Percentiles rank a stretch among this genome's conserved stretches.
Conservation (phyloP, 1,140 invertebrate genomes). For the Eciton burchellii region DNA sequence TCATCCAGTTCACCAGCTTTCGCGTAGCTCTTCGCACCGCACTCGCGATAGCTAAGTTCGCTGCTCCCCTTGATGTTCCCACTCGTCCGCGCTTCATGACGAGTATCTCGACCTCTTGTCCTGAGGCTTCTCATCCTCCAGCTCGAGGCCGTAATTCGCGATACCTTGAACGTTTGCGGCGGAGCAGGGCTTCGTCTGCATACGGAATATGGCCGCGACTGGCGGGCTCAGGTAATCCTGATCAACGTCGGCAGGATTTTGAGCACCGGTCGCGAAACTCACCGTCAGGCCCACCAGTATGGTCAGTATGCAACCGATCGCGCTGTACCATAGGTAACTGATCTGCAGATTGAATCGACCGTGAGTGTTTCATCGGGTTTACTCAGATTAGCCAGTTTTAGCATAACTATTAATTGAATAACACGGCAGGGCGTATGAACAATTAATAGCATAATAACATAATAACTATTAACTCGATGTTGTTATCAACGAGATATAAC, state of each 20-base stretch:
- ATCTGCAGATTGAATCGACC: constrained; percentile 80
- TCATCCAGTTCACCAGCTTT: too few relatives aligned
- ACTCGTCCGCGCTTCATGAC: too few relatives aligned
- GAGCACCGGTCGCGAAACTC: constrained; percentile 89
- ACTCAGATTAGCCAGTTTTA: too few relatives aligned
- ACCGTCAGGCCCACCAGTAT: constrained; percentile 90
- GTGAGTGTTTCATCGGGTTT: too few relatives aligned
- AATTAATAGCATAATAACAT: too few relatives aligned
- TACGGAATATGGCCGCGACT: constrained; percentile 78
- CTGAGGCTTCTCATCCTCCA: constrained; percentile 80
- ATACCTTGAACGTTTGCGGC: constrained; percentile 77
- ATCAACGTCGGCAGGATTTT: constrained; percentile 86
- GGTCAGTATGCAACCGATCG: constrained; percentile 90
- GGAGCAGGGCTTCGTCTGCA: constrained; percentile 68
- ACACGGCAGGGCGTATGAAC: too few relatives aligned
- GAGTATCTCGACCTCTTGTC: constrained; percentile 57
- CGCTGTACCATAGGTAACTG: constrained; percentile 93
- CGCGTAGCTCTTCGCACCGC: too few relatives aligned
- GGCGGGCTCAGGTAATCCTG: constrained; percentile 86
- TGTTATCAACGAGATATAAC: too few relatives aligned
- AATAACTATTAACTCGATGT: too few relatives aligned
- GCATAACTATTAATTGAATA: too few relatives aligned
- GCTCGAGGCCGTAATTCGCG: constrained; percentile 81
- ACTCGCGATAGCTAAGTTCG: too few relatives aligned
- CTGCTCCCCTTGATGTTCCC: neutral